phyloP scores from a whole-genome alignment of 2,888 invertebrate genomes.

The Brachyopa scutellaris region DNA sequence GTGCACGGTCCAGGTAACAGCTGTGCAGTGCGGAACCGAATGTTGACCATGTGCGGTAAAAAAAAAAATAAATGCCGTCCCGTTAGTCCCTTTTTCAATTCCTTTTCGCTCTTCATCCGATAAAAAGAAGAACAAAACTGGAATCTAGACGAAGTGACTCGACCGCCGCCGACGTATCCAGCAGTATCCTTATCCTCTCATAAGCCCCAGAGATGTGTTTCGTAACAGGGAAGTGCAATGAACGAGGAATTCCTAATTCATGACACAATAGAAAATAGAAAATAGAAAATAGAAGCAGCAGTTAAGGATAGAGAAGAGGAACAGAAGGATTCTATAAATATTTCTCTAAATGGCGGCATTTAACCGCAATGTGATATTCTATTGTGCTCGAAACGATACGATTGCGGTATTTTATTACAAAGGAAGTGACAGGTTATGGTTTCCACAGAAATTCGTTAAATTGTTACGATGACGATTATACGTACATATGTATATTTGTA shows the following conservation, averaged over 20 bases:
- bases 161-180: neutral
- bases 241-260: constrained; percentile 65
- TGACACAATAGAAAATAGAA: constrained; percentile 69
- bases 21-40: constrained; percentile 50
- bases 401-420: constrained; percentile 63
- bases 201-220: constrained; percentile 46
- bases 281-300: too few species aligned
- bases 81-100: constrained; percentile 69
- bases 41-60: constrained; percentile 61
- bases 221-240: constrained; percentile 67
- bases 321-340: constrained; percentile 67
- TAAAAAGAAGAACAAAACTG: constrained; percentile 26
- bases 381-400: constrained; percentile 30
- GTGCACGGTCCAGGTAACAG: constrained; percentile 45
- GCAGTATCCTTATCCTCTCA: constrained; percentile 21
- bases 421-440: constrained; percentile 46
- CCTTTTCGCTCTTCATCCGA: constrained; percentile 36
- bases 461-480: too few species aligned
- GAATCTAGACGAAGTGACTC: constrained; percentile 15
- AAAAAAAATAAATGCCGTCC: constrained; percentile 35
- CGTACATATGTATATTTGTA: too few species aligned
- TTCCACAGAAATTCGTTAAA: constrained; percentile 3
- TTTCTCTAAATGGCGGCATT: constrained; percentile 57
- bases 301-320: constrained; percentile 11
- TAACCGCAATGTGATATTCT: constrained; percentile 50